A percentile compares a stretch with the other conserved stretches of the same genome.
Evolutionary conservation across 2,888 invertebrate species (phyloP).

Genomic region (Carterocephalus palaemon): DNA sequence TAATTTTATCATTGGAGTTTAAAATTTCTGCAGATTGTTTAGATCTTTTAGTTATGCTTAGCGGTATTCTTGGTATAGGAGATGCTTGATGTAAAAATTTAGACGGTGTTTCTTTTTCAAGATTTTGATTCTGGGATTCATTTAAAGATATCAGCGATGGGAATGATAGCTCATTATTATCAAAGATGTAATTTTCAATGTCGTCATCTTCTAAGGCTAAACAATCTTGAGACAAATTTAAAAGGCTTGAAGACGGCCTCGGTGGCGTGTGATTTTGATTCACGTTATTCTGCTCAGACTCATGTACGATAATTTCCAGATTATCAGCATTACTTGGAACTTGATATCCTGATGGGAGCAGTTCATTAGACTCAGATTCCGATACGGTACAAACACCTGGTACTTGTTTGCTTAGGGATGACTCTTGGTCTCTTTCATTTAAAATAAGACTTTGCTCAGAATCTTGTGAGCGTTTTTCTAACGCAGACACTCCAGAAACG

Average conservation of each 20-base stretch:
- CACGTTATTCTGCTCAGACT: slow-evolving; percentile 25
- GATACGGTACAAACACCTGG: slow-evolving; percentile 14
- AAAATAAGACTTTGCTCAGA: slow-evolving; percentile 15
- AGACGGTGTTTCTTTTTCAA: slow-evolving; percentile 25
- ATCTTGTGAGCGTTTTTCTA: slow-evolving; percentile 19
- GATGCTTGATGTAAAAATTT: slow-evolving; percentile 26
- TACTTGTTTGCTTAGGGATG: slow-evolving; percentile 21
- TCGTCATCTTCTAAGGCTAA: slow-evolving; percentile 23
- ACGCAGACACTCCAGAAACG: slow-evolving; percentile 19
- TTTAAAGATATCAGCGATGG: slow-evolving; percentile 28
- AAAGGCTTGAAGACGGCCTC: slow-evolving; percentile 19
- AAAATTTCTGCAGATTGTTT: slow-evolving; percentile 26
- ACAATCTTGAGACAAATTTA: slow-evolving; percentile 26
- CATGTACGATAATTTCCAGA: slow-evolving; percentile 17
- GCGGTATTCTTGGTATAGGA: slow-evolving; percentile 26
- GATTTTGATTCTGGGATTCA: slow-evolving; percentile 26
- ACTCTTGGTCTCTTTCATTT: slow-evolving; percentile 16
- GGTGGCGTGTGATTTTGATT: slow-evolving; percentile 18
- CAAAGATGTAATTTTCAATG: slow-evolving; percentile 27
- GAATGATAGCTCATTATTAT: slow-evolving; percentile 29
- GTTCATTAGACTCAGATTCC: slow-evolving; percentile 21
- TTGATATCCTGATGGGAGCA: slow-evolving; percentile 18
- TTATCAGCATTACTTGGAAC: slow-evolving; percentile 18
- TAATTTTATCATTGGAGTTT: slow-evolving; percentile 23
- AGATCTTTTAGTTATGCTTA: slow-evolving; percentile 22